Evolutionary conservation across 1,140 invertebrate species (phyloP).

Genomic region (Lordiphosa stackelbergi): DNA sequence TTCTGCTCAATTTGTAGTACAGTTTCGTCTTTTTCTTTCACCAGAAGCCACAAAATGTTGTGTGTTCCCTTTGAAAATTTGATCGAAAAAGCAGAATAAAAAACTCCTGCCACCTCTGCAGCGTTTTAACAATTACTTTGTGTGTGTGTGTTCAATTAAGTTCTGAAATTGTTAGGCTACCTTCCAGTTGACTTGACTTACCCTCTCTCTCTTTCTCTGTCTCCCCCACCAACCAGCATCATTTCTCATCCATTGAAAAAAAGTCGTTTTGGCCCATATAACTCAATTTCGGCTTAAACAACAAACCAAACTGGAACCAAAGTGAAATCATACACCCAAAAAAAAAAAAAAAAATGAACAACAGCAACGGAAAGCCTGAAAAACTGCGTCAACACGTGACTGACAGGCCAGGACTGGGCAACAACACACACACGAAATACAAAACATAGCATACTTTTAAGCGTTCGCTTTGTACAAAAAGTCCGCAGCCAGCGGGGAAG

Average conservation of each 20-base stretch:
- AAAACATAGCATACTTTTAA: constrained; percentile 56
- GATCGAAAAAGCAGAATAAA: too few species aligned
- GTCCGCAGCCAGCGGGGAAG: constrained; percentile 21
- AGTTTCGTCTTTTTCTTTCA: too few species aligned
- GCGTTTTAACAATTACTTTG: constrained; percentile 4
- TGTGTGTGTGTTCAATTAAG: constrained; percentile 45
- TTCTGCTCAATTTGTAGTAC: too few species aligned
- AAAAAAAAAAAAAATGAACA: neutral
- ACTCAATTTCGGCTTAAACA: constrained; percentile 46
- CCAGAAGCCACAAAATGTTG: too few species aligned
- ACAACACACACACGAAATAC: constrained; percentile 16
- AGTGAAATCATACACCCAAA: constrained; percentile 39
- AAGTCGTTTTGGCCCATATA: constrained; percentile 20
- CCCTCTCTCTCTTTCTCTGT: neutral
- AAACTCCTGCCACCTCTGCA: too few species aligned
- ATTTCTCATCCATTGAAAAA: constrained; percentile 12
- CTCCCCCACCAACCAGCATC: constrained; percentile 2
- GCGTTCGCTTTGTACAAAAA: constrained; percentile 48
- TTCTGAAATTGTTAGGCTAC: constrained; percentile 29
- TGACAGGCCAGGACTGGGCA: constrained; percentile 22
- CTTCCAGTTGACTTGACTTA: constrained; percentile 43
- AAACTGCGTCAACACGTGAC: constrained; percentile 48
- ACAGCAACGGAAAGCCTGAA: constrained; percentile 1
- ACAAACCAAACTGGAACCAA: constrained; percentile 32
- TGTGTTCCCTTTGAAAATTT: too few species aligned